Conservation (phyloP, 2,113 vertebrate species). For the Tetraodon nigroviridis region DNA sequence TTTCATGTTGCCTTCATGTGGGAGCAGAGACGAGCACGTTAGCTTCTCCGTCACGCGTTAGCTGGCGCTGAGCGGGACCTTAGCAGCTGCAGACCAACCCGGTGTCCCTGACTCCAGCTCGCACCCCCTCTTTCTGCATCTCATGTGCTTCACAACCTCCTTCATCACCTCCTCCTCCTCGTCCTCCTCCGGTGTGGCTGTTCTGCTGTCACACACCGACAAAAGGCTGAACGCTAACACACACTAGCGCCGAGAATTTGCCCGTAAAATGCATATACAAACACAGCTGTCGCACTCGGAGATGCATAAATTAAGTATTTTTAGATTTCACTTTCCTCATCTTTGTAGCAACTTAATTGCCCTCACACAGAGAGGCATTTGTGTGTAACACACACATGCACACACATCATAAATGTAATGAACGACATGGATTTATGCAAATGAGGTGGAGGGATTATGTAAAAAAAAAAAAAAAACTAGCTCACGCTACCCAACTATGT, state of each 20-base stretch:
- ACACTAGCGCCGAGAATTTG: conserved; percentile 11
- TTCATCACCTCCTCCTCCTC: conserved; percentile 25
- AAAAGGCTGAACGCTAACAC: conserved; percentile 20
- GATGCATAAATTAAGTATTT: conserved; percentile 13
- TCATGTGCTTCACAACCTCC: conserved; percentile 18
- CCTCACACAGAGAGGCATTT: conserved; percentile 3
- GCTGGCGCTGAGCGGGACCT: conserved; percentile 47
- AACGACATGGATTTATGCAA: neutral
- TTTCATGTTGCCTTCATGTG: conserved; percentile 20
- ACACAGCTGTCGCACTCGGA: conserved; percentile 1
- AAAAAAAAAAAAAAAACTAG: neutral
- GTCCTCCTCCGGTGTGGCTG: conserved; percentile 42
- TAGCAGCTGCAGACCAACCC: conserved; percentile 40
- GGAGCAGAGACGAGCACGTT: conserved; percentile 8
- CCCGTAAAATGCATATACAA: neutral
- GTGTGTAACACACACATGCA: neutral
- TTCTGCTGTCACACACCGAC: conserved; percentile 41
- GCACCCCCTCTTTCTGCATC: conserved; percentile 34
- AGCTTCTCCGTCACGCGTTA: conserved; percentile 36
- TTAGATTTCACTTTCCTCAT: conserved; percentile 20
- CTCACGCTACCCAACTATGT: conserved; percentile 11
- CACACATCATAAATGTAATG: neutral
- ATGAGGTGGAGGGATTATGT: neutral
- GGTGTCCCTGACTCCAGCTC: conserved; percentile 29
- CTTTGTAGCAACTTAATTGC: conserved; percentile 4